Evolutionary conservation across 2,797 vertebrate species (phyloP), one percentile per base, ranked within the genome.

Genomic region (Acrossocheilus fasciatus): DNA sequence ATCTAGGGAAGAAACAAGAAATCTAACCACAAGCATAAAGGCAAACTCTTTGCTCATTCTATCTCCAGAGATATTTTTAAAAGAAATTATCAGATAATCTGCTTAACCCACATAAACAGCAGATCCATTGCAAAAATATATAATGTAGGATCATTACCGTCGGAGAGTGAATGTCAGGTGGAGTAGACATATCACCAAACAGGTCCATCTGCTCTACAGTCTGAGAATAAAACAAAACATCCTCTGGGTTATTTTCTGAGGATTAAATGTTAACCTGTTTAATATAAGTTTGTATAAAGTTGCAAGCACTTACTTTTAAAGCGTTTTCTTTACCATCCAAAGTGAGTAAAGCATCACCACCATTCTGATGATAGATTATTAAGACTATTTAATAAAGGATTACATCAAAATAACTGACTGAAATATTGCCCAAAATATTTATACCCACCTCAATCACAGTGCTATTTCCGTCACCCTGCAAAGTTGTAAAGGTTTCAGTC

Each of bases 131-230:
- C 26, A 23, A 34, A 50, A n/a, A 15, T 45, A 39, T 41, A 18
- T 5, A 45, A 15, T 59, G 34, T 41, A 79, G 8, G 6, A 4
- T 64, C 79, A 68, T 98, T 96, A 99, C 98, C 93, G 96, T 94
- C 82, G 96, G 94, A 93, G 95, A 94, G 93, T 91, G 96, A 90
- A 98, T 94, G 92, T 99, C 97, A 92, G 98, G 98, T 43, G 98
- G 98, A 89, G 98, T 99, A 81, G 98, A 98, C 96, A 99, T 98
- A 94, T 95, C 97, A 92, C 98, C 98, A 95, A 99, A 99, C 88
- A 99, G 95, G 93, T 98, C 95, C 93, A 96, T 95, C 91, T 98
- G 97, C 87, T 97, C 96, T 93, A 96, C 94, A 90, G 95, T 96
- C 98, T 99, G 93, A 87, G 92, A 94, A 87, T 59, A 54, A 79